Evolutionary conservation across 2,888 invertebrate species (phyloP).

Genomic region (Eristalinus aeneus): DNA sequence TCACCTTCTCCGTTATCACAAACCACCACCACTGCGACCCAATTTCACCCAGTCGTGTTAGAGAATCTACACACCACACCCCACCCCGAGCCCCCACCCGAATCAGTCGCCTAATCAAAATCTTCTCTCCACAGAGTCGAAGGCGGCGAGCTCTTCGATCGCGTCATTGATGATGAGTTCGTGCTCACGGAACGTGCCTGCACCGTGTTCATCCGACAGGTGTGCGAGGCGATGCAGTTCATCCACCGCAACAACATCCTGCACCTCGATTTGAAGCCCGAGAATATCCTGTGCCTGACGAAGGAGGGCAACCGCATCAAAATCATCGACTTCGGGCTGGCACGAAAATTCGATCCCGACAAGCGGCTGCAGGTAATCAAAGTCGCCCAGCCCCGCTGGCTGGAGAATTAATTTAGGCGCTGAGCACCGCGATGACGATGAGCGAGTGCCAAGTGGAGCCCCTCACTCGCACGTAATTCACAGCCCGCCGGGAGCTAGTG

Average conservation of each 20-base stretch:
- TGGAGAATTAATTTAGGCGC: slow-evolving; percentile 22
- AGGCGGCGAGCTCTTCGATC: slow-evolving; percentile 98
- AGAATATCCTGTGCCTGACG: slow-evolving; percentile 98
- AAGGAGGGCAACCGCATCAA: slow-evolving; percentile 98
- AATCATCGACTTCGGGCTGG: slow-evolving; percentile 98
- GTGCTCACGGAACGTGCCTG: slow-evolving; percentile 97
- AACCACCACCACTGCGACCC: background rate
- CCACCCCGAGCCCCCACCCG: background rate
- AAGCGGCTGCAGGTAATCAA: slow-evolving; percentile 88
- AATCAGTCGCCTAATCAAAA: background rate
- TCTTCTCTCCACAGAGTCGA: slow-evolving; percentile 87
- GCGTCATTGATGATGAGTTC: slow-evolving; percentile 99
- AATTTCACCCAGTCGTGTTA: background rate
- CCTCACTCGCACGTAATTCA: slow-evolving; percentile 41
- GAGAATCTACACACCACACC: background rate
- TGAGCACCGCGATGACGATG: background rate
- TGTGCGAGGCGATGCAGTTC: slow-evolving; percentile 98
- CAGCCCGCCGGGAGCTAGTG: slow-evolving; percentile 17
- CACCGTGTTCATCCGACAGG: slow-evolving; percentile 97
- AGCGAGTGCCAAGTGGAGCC: slow-evolving; percentile 33
- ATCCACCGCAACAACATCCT: slow-evolving; percentile 97
- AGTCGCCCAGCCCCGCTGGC: background rate
- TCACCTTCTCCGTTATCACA: background rate
- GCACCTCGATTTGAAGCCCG: slow-evolving; percentile 99
- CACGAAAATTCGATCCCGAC: slow-evolving; percentile 93